These are phyloP conservation scores for Dryomyza anilis DNA, from an alignment of 2,888 invertebrate genomes.

Conservation along the genomic window DNA sequence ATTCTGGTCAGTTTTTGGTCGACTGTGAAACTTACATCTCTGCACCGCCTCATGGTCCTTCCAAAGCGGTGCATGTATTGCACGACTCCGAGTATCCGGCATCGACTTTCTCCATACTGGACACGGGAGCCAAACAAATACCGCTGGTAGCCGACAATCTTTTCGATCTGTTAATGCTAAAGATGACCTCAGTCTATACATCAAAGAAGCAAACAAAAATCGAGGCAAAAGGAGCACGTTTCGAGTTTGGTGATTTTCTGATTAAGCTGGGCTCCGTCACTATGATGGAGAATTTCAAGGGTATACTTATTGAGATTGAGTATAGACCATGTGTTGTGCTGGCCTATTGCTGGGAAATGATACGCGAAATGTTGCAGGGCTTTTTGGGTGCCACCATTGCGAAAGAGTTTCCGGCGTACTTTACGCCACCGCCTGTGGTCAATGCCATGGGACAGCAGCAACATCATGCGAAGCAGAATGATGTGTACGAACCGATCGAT, in stretches of 20 bases:
- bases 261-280: conserved; percentile 92
- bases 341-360: conserved; percentile 86
- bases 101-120: conserved; percentile 89
- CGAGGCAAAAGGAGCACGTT: conserved; percentile 87
- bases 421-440: conserved; percentile 52
- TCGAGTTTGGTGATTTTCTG: conserved; percentile 89
- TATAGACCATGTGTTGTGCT: conserved; percentile 90
- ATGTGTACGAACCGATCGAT: conserved; percentile 82
- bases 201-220: conserved; percentile 87
- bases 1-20: conserved; percentile 88
- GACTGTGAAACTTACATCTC: conserved; percentile 94
- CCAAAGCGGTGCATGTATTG: conserved; percentile 86
- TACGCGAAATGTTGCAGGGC: conserved; percentile 90
- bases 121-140: conserved; percentile 83
- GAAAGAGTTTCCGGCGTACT: conserved; percentile 73
- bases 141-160: conserved; percentile 89
- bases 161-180: conserved; percentile 89
- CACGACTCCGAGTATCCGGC: conserved; percentile 96
- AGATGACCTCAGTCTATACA: conserved; percentile 84
- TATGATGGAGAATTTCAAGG: conserved; percentile 91
- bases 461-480: conserved; percentile 55
- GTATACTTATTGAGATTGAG: conserved; percentile 91
- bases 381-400: conserved; percentile 80
- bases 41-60: conserved; percentile 70
- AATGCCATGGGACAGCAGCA: conserved; percentile 53